These are phyloP conservation scores for Peribatodes rhomboidaria DNA, from an alignment of 2,888 invertebrate species.

Conservation along the genomic window DNA sequence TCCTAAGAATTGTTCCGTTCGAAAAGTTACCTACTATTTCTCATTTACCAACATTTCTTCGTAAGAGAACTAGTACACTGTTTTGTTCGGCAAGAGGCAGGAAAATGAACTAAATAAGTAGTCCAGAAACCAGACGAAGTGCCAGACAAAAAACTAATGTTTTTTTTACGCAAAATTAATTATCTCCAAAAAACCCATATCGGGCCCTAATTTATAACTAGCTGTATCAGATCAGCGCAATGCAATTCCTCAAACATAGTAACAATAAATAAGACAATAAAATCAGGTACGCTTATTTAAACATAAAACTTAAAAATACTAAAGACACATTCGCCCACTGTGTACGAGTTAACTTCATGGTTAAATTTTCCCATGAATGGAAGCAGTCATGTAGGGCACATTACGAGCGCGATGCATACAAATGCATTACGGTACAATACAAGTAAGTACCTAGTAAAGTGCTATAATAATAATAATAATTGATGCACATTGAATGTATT, in stretches of 20 bases:
- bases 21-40: not conserved
- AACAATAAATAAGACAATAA: not conserved
- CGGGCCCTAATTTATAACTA: not conserved
- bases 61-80: not conserved
- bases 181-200: not conserved
- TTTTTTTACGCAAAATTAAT: not conserved
- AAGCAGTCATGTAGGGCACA: conserved; percentile 35
- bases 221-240: not conserved
- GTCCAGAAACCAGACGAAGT: no score
- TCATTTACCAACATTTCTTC: not conserved
- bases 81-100: not conserved
- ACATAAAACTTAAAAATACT: conserved; percentile 18
- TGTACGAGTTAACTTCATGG: conserved; percentile 16
- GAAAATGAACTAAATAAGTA: not conserved
- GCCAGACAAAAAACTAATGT: no score
- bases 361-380: conserved; percentile 41
- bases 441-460: not conserved
- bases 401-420: conserved; percentile 39
- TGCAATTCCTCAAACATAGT: not conserved
- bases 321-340: not conserved
- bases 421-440: conserved; percentile 36
- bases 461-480: not conserved
- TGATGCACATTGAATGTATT: not conserved
- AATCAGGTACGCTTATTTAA: not conserved
- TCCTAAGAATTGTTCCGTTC: not conserved